Base-by-base conservation (phyloP, 2,113 vertebrate species). In the Phodopus roborovskii region DNA sequence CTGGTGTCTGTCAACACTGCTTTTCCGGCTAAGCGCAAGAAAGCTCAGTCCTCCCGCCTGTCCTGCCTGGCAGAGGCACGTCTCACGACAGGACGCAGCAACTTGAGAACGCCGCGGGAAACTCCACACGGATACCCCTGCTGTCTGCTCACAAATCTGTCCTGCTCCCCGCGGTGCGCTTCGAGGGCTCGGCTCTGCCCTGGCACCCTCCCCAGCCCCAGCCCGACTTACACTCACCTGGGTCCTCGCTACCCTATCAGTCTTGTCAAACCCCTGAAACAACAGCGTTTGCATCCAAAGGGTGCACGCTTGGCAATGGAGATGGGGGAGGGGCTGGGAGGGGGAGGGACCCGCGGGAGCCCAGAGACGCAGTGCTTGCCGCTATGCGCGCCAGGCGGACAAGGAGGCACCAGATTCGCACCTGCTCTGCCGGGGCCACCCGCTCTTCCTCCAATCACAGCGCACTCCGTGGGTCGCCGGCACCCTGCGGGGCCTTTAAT, bases 201-300 rank as follows among this genome's bases (percentile, higher is more conserved):
- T 3, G 28, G 90, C 42, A 24, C 77, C 62, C 3, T n/a, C 28
- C 89, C 56, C 1, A 1, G 71, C 68, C 78, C 71, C 71, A 1
- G 78, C 75, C 68, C 3, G 13, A 36, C 62, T 28, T 58, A 39
- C 20, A 94, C 98, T 98, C 97, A 98, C 98, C 98, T 98, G 95
- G 87, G 92, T 78, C 94, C 97, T 33, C 50, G 71, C 92, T 79
- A 92, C 68, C 42, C 93, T 87, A 81, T 83, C 28, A 13, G 88
- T 30, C 58, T 85, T 82, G 26, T 82, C 94, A 22, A 70, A 93
- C 93, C 91, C 96, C 94, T 5, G 26, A 96, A 30, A 56, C 70
- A 20, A 13, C 73, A 94, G 91, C 90, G 56, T 97, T 95, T 81
- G 98, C 98, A 98, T 98, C 98, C 98, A 93, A 97, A 87, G 95